phyloP scores from a whole-genome alignment of 2,888 invertebrate species.

The Lapara coniferarum region DNA sequence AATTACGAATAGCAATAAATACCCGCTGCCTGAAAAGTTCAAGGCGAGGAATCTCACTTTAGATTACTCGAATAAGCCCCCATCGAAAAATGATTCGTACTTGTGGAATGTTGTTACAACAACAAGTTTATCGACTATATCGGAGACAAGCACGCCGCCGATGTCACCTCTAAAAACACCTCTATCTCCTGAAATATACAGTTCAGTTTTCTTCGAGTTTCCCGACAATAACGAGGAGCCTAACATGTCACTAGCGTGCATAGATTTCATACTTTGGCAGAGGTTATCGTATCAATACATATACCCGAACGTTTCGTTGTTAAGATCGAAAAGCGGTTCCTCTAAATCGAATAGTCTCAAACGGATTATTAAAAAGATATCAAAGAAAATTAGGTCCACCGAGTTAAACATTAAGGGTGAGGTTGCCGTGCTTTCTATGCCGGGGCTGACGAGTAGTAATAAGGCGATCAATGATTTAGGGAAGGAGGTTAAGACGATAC shows the following conservation, averaged over 20 bases:
- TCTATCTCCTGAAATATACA: constrained; percentile 66
- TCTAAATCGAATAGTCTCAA: constrained; percentile 62
- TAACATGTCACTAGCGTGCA: constrained; percentile 59
- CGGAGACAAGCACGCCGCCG: constrained; percentile 61
- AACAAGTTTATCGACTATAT: constrained; percentile 68
- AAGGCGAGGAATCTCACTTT: constrained; percentile 52
- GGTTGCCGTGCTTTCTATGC: constrained; percentile 68
- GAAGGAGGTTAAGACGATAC: constrained; percentile 66
- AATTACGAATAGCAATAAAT: constrained; percentile 57
- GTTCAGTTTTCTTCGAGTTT: constrained; percentile 75
- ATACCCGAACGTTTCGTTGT: constrained; percentile 66
- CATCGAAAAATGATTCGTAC: constrained; percentile 64
- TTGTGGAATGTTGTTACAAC: constrained; percentile 59
- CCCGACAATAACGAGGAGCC: constrained; percentile 53
- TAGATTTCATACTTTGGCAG: constrained; percentile 78
- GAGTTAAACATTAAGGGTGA: constrained; percentile 59
- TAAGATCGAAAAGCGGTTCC: constrained; percentile 57
- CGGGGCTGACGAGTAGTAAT: constrained; percentile 63
- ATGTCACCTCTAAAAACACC: constrained; percentile 50
- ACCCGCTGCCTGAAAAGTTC: constrained; percentile 61
- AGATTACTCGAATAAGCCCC: constrained; percentile 46
- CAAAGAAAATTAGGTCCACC: constrained; percentile 53
- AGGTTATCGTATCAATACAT: constrained; percentile 60
- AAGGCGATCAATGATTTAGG: constrained; percentile 66
- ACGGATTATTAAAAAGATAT: constrained; percentile 56